These are phyloP conservation scores for Altica lythri DNA, from an alignment of 2,888 invertebrate species.

Conservation along the genomic window DNA sequence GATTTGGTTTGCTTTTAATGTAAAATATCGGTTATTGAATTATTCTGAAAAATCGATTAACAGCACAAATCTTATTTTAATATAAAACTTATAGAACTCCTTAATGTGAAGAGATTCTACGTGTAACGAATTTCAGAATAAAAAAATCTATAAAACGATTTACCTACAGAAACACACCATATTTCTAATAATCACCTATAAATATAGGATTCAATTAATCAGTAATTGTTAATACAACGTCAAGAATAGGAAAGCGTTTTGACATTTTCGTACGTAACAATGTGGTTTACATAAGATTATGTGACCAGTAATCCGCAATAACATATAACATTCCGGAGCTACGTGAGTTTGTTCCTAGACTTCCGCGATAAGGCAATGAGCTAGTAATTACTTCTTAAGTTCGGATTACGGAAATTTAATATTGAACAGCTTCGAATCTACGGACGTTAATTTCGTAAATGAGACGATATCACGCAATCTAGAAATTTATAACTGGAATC, in stretches of 20 bases:
- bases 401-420: slow-evolving; percentile 21
- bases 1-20: not conserved
- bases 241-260: no score
- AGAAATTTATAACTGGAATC: not conserved
- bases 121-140: no score
- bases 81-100: no score
- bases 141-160: no score
- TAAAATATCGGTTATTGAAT: no score
- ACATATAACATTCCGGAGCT: slow-evolving; percentile 3
- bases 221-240: no score
- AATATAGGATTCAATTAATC: no score
- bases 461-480: slow-evolving; percentile 14
- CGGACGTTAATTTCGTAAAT: slow-evolving; percentile 13
- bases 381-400: slow-evolving; percentile 23
- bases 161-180: no score
- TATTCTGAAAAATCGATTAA: no score
- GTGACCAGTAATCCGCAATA: slow-evolving; percentile 1
- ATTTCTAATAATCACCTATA: no score
- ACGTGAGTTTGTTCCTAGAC: slow-evolving; percentile 10
- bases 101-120: no score
- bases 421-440: slow-evolving; percentile 18
- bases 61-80: no score
- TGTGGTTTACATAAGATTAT: slow-evolving; percentile 5
- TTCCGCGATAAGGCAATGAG: slow-evolving; percentile 19
- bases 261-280: not conserved